These are phyloP conservation scores for Crematogaster levior DNA, from an alignment of 2,888 invertebrate genomes.

Conservation along the genomic window DNA sequence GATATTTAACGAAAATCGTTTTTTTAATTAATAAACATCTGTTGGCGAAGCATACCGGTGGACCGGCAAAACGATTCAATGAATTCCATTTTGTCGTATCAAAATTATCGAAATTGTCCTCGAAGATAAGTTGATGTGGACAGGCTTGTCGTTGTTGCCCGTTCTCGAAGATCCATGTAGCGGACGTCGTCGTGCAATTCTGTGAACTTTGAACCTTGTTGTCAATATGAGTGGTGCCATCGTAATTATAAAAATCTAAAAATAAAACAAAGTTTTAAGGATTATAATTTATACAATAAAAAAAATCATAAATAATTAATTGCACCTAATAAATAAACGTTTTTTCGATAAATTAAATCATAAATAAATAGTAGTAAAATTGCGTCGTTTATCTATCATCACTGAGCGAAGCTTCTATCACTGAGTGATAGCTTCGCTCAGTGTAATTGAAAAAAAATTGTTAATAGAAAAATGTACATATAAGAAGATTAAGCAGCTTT, in stretches of 20 bases:
- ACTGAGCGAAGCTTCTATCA: no score
- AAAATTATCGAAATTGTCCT: constrained; percentile 87
- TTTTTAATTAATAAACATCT: neutral
- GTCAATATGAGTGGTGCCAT: constrained; percentile 47
- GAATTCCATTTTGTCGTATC: constrained; percentile 87
- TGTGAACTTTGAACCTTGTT: neutral
- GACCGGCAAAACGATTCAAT: constrained; percentile 88
- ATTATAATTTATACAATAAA: neutral
- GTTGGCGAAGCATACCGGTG: constrained; percentile 87
- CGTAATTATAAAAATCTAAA: constrained; percentile 73
- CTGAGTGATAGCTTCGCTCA: neutral
- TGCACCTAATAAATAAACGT: neutral
- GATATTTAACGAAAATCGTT: neutral
- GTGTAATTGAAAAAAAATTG: neutral
- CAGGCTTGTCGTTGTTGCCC: constrained; percentile 83
- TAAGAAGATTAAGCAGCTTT: neutral
- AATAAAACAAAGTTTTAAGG: neutral
- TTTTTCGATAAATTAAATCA: neutral
- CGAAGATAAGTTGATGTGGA: constrained; percentile 88
- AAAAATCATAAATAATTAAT: neutral
- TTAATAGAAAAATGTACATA: neutral
- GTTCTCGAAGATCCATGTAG: constrained; percentile 71
- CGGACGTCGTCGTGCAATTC: constrained; percentile 57
- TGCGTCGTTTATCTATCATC: neutral
- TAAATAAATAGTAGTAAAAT: neutral